A percentile compares a stretch with the other conserved stretches of the same genome.
Conservation (phyloP, 2,797 vertebrate genomes). For the Distichodus sexfasciatus region DNA sequence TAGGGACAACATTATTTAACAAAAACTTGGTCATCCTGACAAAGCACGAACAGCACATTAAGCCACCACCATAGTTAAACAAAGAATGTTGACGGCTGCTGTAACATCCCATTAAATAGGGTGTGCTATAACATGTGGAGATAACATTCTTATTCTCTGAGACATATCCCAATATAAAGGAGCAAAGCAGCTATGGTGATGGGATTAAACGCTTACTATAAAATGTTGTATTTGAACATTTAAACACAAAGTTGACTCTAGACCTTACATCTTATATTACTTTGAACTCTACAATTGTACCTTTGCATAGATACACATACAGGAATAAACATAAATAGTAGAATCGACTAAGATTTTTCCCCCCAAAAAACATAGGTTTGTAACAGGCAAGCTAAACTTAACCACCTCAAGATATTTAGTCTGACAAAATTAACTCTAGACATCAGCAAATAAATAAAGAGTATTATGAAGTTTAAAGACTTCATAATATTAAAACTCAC, state of each 20-base stretch:
- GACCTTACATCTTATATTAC: background rate
- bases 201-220: background rate
- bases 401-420: too few species aligned
- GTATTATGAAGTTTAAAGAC: background rate
- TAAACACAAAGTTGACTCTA: background rate
- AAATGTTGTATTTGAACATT: slow-evolving; percentile 10
- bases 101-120: slow-evolving; percentile 45
- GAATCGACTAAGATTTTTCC: background rate
- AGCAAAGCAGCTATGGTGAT: background rate
- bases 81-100: slow-evolving; percentile 44
- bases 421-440: too few species aligned
- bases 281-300: too few species aligned
- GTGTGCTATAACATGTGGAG: slow-evolving; percentile 40
- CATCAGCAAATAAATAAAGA: too few species aligned
- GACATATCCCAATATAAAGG: slow-evolving; percentile 14
- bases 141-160: slow-evolving; percentile 51
- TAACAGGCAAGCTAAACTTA: too few species aligned
- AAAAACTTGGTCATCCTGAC: slow-evolving; percentile 9
- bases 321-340: too few species aligned
- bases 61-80: slow-evolving; percentile 55
- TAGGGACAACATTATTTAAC: background rate
- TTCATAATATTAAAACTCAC: slow-evolving; percentile 23
- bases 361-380: background rate
- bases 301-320: too few species aligned
- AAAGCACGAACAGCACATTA: slow-evolving; percentile 26